Evolutionary conservation across 53 echinoderm and acorn worm species (phyloP).

Genomic region (Zoroaster sp.): DNA sequence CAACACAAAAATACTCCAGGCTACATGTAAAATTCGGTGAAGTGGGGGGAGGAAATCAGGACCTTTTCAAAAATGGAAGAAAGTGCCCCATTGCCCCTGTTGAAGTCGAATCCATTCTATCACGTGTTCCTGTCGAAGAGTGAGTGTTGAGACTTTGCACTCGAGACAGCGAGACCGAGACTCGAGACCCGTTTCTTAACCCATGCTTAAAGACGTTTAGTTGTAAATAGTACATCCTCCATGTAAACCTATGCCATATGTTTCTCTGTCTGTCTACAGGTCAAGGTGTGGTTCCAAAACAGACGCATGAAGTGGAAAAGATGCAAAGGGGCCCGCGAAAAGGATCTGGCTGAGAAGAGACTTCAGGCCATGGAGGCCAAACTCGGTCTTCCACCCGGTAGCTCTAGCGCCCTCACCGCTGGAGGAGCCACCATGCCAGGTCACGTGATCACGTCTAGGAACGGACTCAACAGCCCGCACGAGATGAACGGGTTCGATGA

Average conservation of each 20-base stretch:
- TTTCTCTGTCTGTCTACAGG: slow-evolving; percentile 51
- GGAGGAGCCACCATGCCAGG: slow-evolving; percentile 66
- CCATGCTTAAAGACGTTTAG: no score
- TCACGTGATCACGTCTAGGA: slow-evolving; percentile 56
- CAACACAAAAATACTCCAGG: no score
- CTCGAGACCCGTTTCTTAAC: no score
- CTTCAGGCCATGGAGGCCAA: slow-evolving; percentile 98
- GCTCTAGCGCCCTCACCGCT: slow-evolving; percentile 82
- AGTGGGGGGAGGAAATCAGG: no score
- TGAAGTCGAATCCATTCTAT: no score
- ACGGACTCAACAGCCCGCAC: slow-evolving; percentile 37
- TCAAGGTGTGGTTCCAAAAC: slow-evolving; percentile 99
- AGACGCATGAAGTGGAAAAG: slow-evolving; percentile 99
- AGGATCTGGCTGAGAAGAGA: slow-evolving; percentile 94
- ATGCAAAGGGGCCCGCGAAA: slow-evolving; percentile 96
- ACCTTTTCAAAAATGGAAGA: no score
- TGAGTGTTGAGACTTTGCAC: no score
- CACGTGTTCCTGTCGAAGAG: no score
- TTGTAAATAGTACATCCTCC: neutral
- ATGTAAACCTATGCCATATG: no score
- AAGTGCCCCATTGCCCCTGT: no score
- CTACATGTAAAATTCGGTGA: no score
- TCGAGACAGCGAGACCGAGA: no score
- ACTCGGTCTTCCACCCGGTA: slow-evolving; percentile 92
- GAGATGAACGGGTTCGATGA: slow-evolving; percentile 43